These are phyloP conservation scores for Pangasius mekongensis DNA, from an alignment of 2,797 vertebrate species.

Conservation along the genomic window DNA sequence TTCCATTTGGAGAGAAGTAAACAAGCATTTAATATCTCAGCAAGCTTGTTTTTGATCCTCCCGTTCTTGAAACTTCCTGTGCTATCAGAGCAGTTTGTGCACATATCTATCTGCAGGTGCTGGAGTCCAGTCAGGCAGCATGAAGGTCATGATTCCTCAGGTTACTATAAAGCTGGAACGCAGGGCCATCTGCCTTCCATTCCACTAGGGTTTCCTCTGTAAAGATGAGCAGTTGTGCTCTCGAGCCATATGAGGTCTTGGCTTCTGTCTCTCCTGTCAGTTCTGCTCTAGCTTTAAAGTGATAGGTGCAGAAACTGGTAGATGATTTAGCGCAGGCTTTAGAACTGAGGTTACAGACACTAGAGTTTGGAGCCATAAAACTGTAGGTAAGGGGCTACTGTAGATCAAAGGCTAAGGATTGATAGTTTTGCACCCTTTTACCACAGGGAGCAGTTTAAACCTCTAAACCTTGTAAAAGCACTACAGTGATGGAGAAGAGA, in stretches of 20 bases:
- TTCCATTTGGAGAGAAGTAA: constrained; percentile 64
- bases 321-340: constrained; percentile 61
- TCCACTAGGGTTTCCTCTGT: constrained; percentile 50
- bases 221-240: constrained; percentile 50
- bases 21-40: constrained; percentile 58
- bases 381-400: constrained; percentile 57
- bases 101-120: constrained; percentile 47
- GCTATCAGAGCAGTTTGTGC: constrained; percentile 43
- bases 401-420: constrained; percentile 66
- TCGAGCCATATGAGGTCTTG: constrained; percentile 46
- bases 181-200: constrained; percentile 62
- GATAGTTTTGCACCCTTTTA: constrained; percentile 59
- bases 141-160: constrained; percentile 55
- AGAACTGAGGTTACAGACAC: constrained; percentile 60
- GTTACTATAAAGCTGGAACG: constrained; percentile 50
- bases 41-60: constrained; percentile 53
- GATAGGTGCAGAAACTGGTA: constrained; percentile 54
- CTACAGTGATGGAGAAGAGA: constrained; percentile 25
- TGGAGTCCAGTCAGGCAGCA: constrained; percentile 31
- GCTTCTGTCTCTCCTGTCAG: constrained; percentile 56
- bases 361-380: constrained; percentile 68
- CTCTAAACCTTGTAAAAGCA: constrained; percentile 51
- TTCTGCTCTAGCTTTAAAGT: constrained; percentile 58
- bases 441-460: constrained; percentile 52
- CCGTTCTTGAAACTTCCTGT: constrained; percentile 30